Percentiles rank a stretch among this genome's conserved stretches.
Conservation (phyloP, 2,888 invertebrate species). For the Cryptocephalus primarius region DNA sequence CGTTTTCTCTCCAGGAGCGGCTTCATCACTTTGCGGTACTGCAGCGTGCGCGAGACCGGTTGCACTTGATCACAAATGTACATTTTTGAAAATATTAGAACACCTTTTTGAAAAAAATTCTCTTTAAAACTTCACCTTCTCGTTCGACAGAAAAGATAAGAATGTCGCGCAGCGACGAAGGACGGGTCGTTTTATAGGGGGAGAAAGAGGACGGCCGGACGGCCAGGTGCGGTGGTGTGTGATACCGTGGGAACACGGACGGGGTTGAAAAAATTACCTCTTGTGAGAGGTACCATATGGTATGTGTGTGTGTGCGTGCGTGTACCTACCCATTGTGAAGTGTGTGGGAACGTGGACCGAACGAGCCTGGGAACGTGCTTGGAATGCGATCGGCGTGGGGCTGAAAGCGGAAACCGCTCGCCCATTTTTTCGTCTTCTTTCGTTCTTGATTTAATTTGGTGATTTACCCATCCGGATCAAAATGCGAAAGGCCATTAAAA, state of each 20-base stretch:
- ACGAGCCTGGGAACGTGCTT: constrained; percentile 19
- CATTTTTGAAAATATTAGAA: constrained; percentile 23
- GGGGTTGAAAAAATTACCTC: not conserved
- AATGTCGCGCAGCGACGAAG: not conserved
- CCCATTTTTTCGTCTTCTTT: not conserved
- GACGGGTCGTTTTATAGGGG: constrained; percentile 46
- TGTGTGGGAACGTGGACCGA: constrained; percentile 12
- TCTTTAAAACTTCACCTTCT: constrained; percentile 20
- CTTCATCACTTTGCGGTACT: constrained; percentile 90
- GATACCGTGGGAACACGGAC: constrained; percentile 19
- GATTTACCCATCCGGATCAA: not conserved
- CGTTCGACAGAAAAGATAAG: too few species aligned
- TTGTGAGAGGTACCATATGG: not conserved
- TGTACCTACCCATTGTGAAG: constrained; percentile 2
- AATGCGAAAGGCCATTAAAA: too few species aligned
- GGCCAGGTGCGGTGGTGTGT: constrained; percentile 7
- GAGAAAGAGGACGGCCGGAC: constrained; percentile 17
- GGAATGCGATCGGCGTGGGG: constrained; percentile 10
- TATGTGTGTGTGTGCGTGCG: too few species aligned
- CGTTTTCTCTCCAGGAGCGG: constrained; percentile 83
- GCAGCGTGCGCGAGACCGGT: constrained; percentile 76
- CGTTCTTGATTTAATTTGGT: not conserved
- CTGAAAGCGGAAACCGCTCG: not conserved
- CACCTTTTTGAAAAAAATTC: constrained; percentile 10
- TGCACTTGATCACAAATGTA: constrained; percentile 12